Evolutionary conservation across 2,113 vertebrate genomes (phyloP).

Genomic region (Takifugu flavidus): DNA sequence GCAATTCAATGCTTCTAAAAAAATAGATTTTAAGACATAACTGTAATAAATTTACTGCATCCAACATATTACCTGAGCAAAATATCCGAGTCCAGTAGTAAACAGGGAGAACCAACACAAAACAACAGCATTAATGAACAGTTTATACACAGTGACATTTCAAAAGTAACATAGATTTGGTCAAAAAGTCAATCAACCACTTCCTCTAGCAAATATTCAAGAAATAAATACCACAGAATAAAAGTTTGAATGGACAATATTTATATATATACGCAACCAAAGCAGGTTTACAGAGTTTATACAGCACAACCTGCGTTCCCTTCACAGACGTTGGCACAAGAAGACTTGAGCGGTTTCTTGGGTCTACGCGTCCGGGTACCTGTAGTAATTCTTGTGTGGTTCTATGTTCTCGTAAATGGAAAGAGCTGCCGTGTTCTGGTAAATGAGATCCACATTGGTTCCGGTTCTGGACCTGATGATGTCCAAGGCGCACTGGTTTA

Average conservation of each 20-base stretch:
- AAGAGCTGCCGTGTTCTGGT: slow-evolving; percentile 86
- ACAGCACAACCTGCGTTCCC: slow-evolving; percentile 13
- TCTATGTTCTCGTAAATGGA: slow-evolving; percentile 85
- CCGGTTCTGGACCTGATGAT: slow-evolving; percentile 87
- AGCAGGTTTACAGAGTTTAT: slow-evolving; percentile 39
- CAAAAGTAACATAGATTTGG: slow-evolving; percentile 7
- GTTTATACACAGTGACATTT: background rate
- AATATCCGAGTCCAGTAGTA: slow-evolving; percentile 35
- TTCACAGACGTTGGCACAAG: slow-evolving; percentile 18
- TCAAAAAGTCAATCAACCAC: slow-evolving; percentile 8
- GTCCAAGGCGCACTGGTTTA: slow-evolving; percentile 92
- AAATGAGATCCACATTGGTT: slow-evolving; percentile 87
- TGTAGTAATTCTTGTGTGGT: slow-evolving; percentile 32
- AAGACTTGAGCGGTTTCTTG: background rate
- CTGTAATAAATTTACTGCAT: slow-evolving; percentile 15
- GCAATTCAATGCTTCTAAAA: background rate
- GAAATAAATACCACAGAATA: slow-evolving; percentile 52
- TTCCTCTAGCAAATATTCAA: slow-evolving; percentile 15
- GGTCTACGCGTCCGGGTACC: slow-evolving; percentile 12
- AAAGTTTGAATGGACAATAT: background rate
- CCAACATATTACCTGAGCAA: slow-evolving; percentile 58
- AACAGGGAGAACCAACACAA: slow-evolving; percentile 18
- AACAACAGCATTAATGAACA: slow-evolving; percentile 5
- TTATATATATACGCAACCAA: too few species aligned
- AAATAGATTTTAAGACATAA: background rate